Percentiles rank a stretch among this genome's conserved stretches.
Evolutionary conservation across 2,888 invertebrate species (phyloP).

Genomic region (Branchinecta sandiegonensis): DNA sequence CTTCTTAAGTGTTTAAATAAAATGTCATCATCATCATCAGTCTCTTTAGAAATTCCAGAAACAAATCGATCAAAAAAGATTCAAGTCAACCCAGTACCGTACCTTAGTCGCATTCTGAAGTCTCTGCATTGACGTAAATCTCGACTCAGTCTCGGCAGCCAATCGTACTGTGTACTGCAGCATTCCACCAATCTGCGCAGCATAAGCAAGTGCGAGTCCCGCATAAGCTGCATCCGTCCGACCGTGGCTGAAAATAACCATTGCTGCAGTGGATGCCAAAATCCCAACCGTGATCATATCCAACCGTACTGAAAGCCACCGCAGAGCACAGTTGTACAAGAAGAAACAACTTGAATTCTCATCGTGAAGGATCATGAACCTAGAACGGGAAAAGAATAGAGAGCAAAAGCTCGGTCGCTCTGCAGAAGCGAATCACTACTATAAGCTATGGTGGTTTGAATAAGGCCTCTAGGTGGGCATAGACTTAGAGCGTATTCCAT

Average conservation of each 20-base stretch:
- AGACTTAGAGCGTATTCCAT: no score
- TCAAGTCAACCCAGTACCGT: background rate
- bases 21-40: no score
- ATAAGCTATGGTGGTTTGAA: no score
- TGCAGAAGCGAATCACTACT: no score
- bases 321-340: constrained; percentile 39
- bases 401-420: background rate
- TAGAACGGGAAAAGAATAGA: constrained; percentile 29
- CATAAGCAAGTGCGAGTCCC: constrained; percentile 46
- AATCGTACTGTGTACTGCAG: constrained; percentile 42
- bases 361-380: constrained; percentile 40
- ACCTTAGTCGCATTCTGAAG: constrained; percentile 32
- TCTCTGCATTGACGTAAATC: constrained; percentile 40
- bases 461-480: no score
- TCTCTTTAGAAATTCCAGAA: background rate
- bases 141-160: constrained; percentile 38
- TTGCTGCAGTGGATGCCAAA: constrained; percentile 36
- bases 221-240: constrained; percentile 41
- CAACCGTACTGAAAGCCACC: constrained; percentile 40
- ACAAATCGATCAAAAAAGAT: background rate
- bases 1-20: no score
- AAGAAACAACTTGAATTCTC: constrained; percentile 38
- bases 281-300: constrained; percentile 34
- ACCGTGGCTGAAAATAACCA: constrained; percentile 38
- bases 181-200: constrained; percentile 44